Evolutionary conservation across 2,113 vertebrate species (phyloP).

Genomic region (Platysteira castanea): DNA sequence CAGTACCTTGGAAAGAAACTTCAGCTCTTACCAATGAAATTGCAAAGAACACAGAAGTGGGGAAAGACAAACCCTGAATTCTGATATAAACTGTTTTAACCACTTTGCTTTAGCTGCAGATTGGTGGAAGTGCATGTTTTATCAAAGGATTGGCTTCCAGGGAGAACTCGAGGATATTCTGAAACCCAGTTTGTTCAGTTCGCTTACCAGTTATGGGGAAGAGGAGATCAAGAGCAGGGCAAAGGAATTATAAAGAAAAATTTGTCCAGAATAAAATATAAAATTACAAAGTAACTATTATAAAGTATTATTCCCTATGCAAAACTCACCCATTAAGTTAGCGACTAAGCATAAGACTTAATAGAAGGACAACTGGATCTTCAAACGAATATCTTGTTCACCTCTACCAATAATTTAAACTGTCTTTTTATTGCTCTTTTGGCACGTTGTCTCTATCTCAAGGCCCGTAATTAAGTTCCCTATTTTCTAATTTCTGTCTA

Average conservation of each 20-base stretch:
- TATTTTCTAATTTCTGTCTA: rapidly evolving
- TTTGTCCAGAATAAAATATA: neutral
- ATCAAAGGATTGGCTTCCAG: neutral
- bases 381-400: neutral
- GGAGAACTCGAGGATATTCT: neutral
- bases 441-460: too few species aligned
- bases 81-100: neutral
- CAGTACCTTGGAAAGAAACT: neutral
- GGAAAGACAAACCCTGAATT: neutral
- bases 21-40: neutral
- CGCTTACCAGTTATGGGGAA: neutral
- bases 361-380: neutral
- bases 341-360: neutral
- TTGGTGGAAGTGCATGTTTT: rapidly evolving
- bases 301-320: neutral
- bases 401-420: neutral
- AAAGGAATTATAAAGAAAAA: neutral
- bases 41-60: rapidly evolving
- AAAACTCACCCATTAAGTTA: neutral
- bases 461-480: rapidly evolving
- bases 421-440: neutral
- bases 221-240: neutral
- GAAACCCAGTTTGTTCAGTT: neutral
- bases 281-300: neutral
- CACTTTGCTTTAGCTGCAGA: neutral